Evolutionary conservation across 2,888 invertebrate genomes (phyloP), one percentile per base, ranked within the genome.

Genomic region (Aethes cnicana): DNA sequence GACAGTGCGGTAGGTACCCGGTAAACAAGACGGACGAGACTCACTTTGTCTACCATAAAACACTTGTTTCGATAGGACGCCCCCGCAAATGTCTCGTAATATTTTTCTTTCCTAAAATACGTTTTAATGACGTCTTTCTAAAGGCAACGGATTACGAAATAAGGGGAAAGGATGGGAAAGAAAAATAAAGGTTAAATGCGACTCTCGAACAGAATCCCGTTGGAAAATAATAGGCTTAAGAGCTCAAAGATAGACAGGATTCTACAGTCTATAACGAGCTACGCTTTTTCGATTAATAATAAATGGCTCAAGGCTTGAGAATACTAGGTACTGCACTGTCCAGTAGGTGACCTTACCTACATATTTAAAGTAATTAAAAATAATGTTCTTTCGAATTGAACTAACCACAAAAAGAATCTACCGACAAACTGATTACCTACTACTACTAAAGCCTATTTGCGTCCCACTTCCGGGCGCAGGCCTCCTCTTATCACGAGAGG

Each of bases 11-110:
- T 33, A 32, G 30, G 30, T 37, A 59, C 67, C 62, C 66, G 57
- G 64, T 63, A 75, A 77, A 79, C 68, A 76, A 67, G 63, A 57
- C 62, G 62, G 61, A 59, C 68, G 57, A 57, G 57, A 60, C 58
- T 56, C 54, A 41, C 47, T 52, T 39, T 46, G 44, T 50, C 58
- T 50, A 59, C 59, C 62, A 58, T 60, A 59, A 62, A 65, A 65
- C 65, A 61, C 59, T 62, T 26, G 55, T 66, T 70, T 62, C 68
- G 75, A 73, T 69, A 66, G 60, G 59, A 65, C 59, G 61, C 66
- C 60, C n/a, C 57, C 47, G 66, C 43, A 43, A 64, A 65, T 65
- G 63, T 56, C 61, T 54, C 58, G 41, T 55, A 54, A 41, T 54
- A 52, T 55, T 54, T 61, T 55, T 57, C 60, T 66, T 69, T 59